Evolutionary conservation across 2,113 vertebrate genomes (phyloP), one percentile per base, ranked within the genome.

Genomic region (Galeopterus variegatus): DNA sequence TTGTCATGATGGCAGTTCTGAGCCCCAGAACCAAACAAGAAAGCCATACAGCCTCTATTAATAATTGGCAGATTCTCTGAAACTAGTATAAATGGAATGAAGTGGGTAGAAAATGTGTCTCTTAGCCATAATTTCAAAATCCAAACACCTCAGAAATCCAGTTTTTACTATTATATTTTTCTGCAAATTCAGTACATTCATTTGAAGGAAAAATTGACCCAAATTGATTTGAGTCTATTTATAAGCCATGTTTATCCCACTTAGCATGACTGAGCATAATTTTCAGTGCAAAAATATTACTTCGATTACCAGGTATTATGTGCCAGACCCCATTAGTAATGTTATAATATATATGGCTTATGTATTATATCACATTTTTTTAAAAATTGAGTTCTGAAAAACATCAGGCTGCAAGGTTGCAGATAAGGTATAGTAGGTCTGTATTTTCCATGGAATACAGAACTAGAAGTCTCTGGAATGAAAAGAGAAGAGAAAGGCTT

Each of bases 341-440:
- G 2, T 36, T 67, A 12, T 91, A 70, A 73, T 84, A 67, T 72
- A 67, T 41, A 41, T 28, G 28, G 12, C 15, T 64, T 93, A 72
- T 31, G 23, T 26, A 56, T 64, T 58, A 0, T 52, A 54, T 65
- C 58, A 64, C 2, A 0, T 88, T 82, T 88, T 31, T 8, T 4
- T 48, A 94, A 86, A 73, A 90, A 54, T 10, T n/a, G n/a, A 91
- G 65, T 81, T 94, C 65, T 93, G 14, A n/a, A 93, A 88, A 94
- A 60, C 9, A 62, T 67, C 79, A 89, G 54, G 5, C 33, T 82
- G 52, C 24, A 64, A 60, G 28, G 23, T 90, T 82, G 95, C 50
- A 88, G 77, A 15, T 54, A 23, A 67, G 18, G 19, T 80, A 33
- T 54, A 8, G 18, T 5, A 41, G 6, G 67, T 28, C 7, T 62